Conservation (phyloP, 1,140 invertebrate genomes). For the Tetragnatha versicolor region DNA sequence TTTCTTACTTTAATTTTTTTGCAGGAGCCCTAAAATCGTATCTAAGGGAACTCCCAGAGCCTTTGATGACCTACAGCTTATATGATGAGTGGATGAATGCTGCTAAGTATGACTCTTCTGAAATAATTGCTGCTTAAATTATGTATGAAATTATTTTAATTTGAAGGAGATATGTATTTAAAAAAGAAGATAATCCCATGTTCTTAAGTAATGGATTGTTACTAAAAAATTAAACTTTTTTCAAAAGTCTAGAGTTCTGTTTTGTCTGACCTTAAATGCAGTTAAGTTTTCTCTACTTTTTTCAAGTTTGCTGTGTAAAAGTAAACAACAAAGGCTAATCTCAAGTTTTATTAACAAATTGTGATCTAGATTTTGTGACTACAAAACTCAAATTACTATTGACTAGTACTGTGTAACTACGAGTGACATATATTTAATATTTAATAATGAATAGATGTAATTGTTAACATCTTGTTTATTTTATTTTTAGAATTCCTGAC, state of each 20-base stretch:
- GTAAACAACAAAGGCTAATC: no score
- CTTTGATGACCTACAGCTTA: slow-evolving; percentile 85
- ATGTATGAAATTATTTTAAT: background rate
- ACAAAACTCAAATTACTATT: no score
- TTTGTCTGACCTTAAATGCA: background rate
- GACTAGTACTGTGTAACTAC: no score
- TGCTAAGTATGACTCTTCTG: slow-evolving; percentile 66
- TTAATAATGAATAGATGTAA: no score
- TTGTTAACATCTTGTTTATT: no score
- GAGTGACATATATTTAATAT: no score
- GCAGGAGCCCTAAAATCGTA: slow-evolving; percentile 80
- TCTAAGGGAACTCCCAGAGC: slow-evolving; percentile 92
- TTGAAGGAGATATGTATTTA: background rate
- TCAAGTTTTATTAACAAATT: no score
- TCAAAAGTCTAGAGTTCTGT: background rate
- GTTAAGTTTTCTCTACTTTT: no score
- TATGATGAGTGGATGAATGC: slow-evolving; percentile 89
- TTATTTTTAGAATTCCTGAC: no score
- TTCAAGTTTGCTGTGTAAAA: no score
- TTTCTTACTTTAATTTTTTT: background rate
- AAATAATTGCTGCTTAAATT: no score
- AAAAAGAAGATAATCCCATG: background rate
- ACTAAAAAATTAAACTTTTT: background rate
- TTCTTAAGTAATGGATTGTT: background rate
- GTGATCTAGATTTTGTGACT: no score